Percentiles rank a stretch among this genome's conserved stretches.
These are phyloP conservation scores for Eriocheir sinensis DNA, from an alignment of 1,140 invertebrate genomes.

Conservation along the genomic window DNA sequence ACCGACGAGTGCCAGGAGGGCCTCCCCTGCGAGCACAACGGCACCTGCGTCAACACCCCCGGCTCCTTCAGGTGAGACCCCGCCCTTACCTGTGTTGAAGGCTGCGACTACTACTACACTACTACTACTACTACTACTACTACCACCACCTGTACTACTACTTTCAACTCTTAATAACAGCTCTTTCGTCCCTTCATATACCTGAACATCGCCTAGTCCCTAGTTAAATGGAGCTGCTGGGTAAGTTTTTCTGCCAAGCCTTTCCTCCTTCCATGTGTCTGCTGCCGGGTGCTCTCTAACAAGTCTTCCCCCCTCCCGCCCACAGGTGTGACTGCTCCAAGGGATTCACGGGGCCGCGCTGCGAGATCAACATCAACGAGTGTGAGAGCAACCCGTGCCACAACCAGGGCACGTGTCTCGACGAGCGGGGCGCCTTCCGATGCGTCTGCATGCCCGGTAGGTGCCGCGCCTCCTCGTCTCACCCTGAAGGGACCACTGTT, in stretches of 20 bases:
- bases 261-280: no score
- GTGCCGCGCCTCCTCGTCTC: constrained; percentile 79
- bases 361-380: constrained; percentile 95
- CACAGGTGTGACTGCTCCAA: constrained; percentile 78
- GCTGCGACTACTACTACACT: no score
- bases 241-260: no score
- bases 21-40: constrained; percentile 95
- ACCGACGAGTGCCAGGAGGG: constrained; percentile 98
- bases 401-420: constrained; percentile 96
- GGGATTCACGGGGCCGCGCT: constrained; percentile 85
- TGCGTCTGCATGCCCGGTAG: constrained; percentile 98
- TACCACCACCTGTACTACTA: no score
- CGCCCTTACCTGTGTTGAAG: no score
- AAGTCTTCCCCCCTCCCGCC: not conserved
- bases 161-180: no score
- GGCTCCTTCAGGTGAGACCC: constrained; percentile 94
- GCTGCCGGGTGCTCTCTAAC: not conserved
- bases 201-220: no score
- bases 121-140: no score
- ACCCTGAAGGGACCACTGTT: no score
- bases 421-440: constrained; percentile 96
- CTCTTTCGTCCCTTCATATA: no score
- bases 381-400: constrained; percentile 97
- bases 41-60: constrained; percentile 96
- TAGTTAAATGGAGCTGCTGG: no score